Percentiles rank a stretch among this genome's conserved stretches.
Evolutionary conservation across 2,888 invertebrate species (phyloP).

Genomic region (Campoplex capitator): DNA sequence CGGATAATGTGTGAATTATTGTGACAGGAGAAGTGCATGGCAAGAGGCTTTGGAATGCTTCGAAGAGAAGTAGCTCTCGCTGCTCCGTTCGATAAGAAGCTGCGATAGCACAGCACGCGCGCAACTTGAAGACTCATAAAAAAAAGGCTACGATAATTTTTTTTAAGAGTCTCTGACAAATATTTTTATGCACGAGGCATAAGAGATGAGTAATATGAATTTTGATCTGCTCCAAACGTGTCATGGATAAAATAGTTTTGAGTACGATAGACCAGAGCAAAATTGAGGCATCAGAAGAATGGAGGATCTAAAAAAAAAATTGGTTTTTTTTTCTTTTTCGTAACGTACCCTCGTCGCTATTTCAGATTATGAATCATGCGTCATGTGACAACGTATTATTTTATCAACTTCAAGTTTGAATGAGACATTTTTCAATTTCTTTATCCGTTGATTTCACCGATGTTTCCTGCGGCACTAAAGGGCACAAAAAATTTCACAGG

Average conservation of each 20-base stretch:
- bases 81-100: slow-evolving; percentile 42
- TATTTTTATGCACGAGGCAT: slow-evolving; percentile 1
- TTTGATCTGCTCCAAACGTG: not conserved
- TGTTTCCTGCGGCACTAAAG: not conserved
- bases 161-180: slow-evolving; percentile 14
- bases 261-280: not conserved
- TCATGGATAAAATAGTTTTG: not conserved
- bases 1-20: slow-evolving; percentile 74
- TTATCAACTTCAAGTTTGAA: not conserved
- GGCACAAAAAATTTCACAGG: not conserved
- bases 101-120: slow-evolving; percentile 55
- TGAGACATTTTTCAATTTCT: not conserved
- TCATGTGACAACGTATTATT: not conserved
- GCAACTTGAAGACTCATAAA: slow-evolving; percentile 39
- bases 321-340: too few relatives aligned
- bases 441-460: not conserved
- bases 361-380: not conserved
- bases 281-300: not conserved
- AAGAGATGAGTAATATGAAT: not conserved
- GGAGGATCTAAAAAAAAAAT: not conserved
- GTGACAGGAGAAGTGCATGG: slow-evolving; percentile 62
- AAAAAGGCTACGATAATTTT: slow-evolving; percentile 43
- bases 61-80: slow-evolving; percentile 43
- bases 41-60: slow-evolving; percentile 44
- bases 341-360: not conserved